phyloP scores from a whole-genome alignment of 2,888 invertebrate species.

The Andrena flavipes region DNA sequence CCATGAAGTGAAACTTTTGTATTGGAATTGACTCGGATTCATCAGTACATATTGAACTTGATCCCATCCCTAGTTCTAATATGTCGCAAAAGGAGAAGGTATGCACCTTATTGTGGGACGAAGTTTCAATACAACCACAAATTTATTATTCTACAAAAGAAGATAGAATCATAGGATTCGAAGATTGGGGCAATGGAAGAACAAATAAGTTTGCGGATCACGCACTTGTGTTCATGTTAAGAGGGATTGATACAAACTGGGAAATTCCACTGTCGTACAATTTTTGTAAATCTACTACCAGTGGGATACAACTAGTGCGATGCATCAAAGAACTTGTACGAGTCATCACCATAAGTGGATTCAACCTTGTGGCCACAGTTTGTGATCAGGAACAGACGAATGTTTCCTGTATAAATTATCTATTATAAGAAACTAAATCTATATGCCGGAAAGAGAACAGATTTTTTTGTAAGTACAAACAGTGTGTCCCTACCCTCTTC shows the following conservation, averaged over 20 bases:
- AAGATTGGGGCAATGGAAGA: not conserved
- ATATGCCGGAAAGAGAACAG: not conserved
- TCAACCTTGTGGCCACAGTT: not conserved
- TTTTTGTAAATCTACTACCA: not conserved
- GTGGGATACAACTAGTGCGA: not conserved
- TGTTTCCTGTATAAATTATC: not conserved
- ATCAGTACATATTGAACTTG: too few species aligned
- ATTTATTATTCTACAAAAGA: not conserved
- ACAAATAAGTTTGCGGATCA: not conserved
- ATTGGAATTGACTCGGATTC: too few species aligned
- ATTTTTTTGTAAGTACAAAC: not conserved
- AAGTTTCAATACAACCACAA: not conserved
- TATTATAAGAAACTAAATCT: not conserved
- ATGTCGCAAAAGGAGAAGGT: too few species aligned
- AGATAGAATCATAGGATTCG: not conserved
- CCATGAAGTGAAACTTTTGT: too few species aligned
- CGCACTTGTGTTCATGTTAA: too few species aligned
- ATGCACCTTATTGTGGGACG: slow-evolving; percentile 1
- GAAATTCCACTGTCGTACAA: not conserved
- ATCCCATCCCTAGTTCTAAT: too few species aligned
- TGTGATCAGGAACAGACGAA: not conserved
- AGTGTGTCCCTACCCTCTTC: not conserved
- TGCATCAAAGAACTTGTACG: not conserved
- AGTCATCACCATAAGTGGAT: not conserved
- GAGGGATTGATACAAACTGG: too few species aligned